Evolutionary conservation across 2,888 invertebrate species (phyloP).

Genomic region (Agapostemon virescens): DNA sequence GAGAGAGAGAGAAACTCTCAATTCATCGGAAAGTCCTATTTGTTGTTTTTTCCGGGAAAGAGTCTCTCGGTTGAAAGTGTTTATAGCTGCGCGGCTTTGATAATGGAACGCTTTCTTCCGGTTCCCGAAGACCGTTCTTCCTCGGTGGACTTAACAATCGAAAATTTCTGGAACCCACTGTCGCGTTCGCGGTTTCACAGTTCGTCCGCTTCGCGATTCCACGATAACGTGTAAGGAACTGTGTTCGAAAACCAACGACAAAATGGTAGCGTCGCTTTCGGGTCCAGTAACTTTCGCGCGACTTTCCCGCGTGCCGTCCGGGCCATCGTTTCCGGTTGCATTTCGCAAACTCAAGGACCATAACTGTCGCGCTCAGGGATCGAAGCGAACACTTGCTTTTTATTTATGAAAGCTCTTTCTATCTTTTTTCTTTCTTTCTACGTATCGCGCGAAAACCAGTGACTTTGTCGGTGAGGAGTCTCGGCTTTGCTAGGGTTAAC

Average conservation of each 20-base stretch:
- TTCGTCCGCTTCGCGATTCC: not conserved
- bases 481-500: too few relatives aligned
- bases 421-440: too few relatives aligned
- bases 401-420: too few relatives aligned
- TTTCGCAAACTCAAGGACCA: not conserved
- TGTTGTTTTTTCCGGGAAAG: not conserved
- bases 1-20: too few relatives aligned
- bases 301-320: conserved; percentile 28
- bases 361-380: too few relatives aligned
- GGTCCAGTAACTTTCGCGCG: conserved; percentile 35
- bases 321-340: conserved; percentile 42
- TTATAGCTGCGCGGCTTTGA: not conserved
- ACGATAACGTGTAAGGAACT: not conserved
- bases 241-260: not conserved
- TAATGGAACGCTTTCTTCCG: not conserved
- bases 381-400: too few relatives aligned
- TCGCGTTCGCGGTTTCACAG: not conserved
- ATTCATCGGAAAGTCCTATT: too few relatives aligned
- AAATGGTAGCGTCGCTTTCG: not conserved
- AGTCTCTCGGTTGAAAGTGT: not conserved
- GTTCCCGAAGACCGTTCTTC: conserved; percentile 14
- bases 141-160: conserved; percentile 25
- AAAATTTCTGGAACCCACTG: conserved; percentile 24
- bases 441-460: too few relatives aligned
- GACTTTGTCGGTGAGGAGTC: too few relatives aligned